phyloP scores from a whole-genome alignment of 2,113 vertebrate species.

The Varanus komodoensis region DNA sequence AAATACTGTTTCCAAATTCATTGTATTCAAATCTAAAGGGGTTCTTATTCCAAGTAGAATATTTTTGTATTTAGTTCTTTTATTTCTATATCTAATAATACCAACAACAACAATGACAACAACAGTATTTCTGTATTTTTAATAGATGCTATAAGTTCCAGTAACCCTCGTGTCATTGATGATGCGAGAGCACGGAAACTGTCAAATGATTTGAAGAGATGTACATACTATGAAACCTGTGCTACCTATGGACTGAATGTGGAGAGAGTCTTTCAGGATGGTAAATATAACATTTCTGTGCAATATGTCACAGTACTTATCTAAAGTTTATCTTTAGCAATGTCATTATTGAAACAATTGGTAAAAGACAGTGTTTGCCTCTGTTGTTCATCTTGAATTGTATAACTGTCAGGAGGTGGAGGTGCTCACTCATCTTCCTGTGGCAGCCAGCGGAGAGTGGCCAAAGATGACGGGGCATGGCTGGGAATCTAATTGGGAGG shows the following conservation, averaged over 20 bases:
- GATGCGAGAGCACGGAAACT: constrained; percentile 90
- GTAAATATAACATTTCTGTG: constrained; percentile 70
- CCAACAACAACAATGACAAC: too few relatives aligned
- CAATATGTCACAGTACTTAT: rapidly evolving
- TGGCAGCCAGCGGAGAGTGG: too few relatives aligned
- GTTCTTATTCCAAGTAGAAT: background rate
- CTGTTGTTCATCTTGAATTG: background rate
- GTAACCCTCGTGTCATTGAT: constrained; percentile 93
- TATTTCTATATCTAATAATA: background rate
- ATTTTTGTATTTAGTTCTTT: background rate
- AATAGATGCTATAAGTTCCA: constrained; percentile 93
- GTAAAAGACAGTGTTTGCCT: background rate
- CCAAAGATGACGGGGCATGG: too few relatives aligned
- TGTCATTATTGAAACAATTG: background rate
- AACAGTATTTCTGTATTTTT: background rate
- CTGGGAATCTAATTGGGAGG: too few relatives aligned
- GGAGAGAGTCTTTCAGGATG: constrained; percentile 97
- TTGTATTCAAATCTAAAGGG: background rate
- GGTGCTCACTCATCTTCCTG: too few relatives aligned
- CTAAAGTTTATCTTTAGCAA: background rate
- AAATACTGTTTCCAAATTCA: background rate
- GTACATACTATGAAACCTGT: constrained; percentile 98
- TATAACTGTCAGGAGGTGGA: too few relatives aligned
- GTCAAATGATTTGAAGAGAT: constrained; percentile 95
- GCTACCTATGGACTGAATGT: constrained; percentile 98